Percentiles rank a stretch among this genome's conserved stretches.
Conservation (phyloP, 1,140 invertebrate species). For the Contarinia nasturtii region DNA sequence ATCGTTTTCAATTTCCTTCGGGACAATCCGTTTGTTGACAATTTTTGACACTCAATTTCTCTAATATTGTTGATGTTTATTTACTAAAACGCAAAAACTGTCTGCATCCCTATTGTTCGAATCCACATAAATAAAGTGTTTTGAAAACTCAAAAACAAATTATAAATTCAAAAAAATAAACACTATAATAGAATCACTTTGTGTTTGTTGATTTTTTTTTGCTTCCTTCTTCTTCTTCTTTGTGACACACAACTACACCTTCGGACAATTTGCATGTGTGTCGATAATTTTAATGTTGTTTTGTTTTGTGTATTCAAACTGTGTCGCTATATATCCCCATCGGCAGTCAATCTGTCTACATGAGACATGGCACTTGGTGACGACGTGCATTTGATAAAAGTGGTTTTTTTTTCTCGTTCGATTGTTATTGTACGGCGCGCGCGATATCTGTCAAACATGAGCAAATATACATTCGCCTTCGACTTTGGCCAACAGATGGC, state of each 20-base stretch:
- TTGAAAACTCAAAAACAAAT: not conserved
- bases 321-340: not conserved
- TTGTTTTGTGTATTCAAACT: not conserved
- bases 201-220: not conserved
- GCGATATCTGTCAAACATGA: not conserved
- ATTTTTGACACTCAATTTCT: not conserved
- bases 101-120: not conserved
- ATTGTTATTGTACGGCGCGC: not conserved
- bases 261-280: not conserved
- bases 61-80: not conserved
- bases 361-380: not conserved
- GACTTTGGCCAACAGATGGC: not conserved
- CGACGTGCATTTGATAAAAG: not conserved
- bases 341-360: not conserved
- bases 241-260: not conserved
- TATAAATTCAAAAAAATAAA: not conserved
- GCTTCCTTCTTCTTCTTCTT: not conserved
- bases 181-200: not conserved
- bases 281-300: not conserved
- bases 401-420: too few species aligned
- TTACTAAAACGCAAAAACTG: not conserved
- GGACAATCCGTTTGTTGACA: not conserved
- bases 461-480: not conserved
- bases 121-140: not conserved
- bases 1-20: not conserved